Percentiles rank a stretch among this genome's conserved stretches.
Evolutionary conservation across 1,140 invertebrate genomes (phyloP).

Genomic region (Ceratina australensis): DNA sequence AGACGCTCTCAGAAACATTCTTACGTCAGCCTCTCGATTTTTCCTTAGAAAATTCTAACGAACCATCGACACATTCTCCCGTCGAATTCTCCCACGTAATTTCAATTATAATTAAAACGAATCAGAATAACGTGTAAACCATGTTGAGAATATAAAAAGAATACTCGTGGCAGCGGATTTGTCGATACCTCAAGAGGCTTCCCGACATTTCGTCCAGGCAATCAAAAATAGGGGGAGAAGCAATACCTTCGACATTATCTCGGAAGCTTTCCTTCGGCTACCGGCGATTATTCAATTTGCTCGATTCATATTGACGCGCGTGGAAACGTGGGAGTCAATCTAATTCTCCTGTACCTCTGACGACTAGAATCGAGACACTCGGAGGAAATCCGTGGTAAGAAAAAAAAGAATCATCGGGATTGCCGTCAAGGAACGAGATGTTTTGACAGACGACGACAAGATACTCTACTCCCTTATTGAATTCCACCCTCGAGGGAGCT

Average conservation of each 20-base stretch:
- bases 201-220: too few species aligned
- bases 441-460: slow-evolving; percentile 36
- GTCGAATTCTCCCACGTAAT: too few species aligned
- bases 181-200: too few species aligned
- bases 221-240: neutral
- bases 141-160: too few species aligned
- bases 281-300: slow-evolving; percentile 73
- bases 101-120: too few species aligned
- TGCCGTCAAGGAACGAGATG: slow-evolving; percentile 23
- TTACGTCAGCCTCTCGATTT: too few species aligned
- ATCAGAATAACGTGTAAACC: too few species aligned
- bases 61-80: too few species aligned
- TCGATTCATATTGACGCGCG: slow-evolving; percentile 67
- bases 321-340: slow-evolving; percentile 68
- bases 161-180: too few species aligned
- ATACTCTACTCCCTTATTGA: slow-evolving; percentile 29
- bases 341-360: slow-evolving; percentile 48
- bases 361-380: neutral
- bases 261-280: slow-evolving; percentile 48
- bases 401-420: slow-evolving; percentile 41
- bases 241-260: neutral
- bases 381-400: slow-evolving; percentile 39
- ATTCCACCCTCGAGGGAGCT: neutral
- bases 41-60: too few species aligned
- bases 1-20: too few species aligned